A percentile compares a stretch with the other conserved stretches of the same genome.
These are phyloP conservation scores for Cryptotermes secundus DNA, from an alignment of 1,140 invertebrate species.

Conservation along the genomic window DNA sequence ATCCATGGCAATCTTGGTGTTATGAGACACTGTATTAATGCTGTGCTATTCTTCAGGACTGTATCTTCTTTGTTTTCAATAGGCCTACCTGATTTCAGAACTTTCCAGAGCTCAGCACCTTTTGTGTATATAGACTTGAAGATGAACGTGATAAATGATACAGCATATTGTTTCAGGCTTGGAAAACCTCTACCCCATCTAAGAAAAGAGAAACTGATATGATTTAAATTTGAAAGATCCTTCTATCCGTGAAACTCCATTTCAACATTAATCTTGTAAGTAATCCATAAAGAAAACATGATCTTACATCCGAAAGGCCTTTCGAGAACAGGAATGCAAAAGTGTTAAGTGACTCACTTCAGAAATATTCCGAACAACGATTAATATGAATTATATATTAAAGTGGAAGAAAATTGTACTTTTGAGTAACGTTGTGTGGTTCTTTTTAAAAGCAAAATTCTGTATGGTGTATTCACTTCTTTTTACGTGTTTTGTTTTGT, in stretches of 20 bases:
- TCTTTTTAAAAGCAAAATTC: background rate
- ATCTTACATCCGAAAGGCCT: background rate
- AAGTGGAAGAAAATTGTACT: background rate
- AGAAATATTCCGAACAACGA: background rate
- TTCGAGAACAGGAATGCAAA: background rate
- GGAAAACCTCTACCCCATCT: conserved; percentile 1
- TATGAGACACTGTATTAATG: too few species aligned
- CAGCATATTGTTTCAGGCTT: conserved; percentile 2
- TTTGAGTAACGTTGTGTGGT: background rate
- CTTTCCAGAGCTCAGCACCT: background rate
- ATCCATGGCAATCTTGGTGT: too few species aligned
- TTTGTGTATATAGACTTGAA: background rate
- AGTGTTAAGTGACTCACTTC: background rate
- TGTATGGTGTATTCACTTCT: background rate
- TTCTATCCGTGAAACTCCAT: background rate
- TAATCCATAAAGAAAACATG: background rate
- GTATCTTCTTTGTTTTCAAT: too few species aligned
- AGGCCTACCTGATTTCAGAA: background rate
- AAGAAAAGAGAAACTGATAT: background rate
- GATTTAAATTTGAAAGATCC: background rate
- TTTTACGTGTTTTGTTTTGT: conserved; percentile 5
- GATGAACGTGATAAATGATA: background rate
- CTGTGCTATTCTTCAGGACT: too few species aligned
- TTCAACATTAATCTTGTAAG: background rate
- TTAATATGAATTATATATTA: conserved; percentile 11